phyloP scores from a whole-genome alignment of 2,888 invertebrate genomes.

The Cosmopolites sordidus region DNA sequence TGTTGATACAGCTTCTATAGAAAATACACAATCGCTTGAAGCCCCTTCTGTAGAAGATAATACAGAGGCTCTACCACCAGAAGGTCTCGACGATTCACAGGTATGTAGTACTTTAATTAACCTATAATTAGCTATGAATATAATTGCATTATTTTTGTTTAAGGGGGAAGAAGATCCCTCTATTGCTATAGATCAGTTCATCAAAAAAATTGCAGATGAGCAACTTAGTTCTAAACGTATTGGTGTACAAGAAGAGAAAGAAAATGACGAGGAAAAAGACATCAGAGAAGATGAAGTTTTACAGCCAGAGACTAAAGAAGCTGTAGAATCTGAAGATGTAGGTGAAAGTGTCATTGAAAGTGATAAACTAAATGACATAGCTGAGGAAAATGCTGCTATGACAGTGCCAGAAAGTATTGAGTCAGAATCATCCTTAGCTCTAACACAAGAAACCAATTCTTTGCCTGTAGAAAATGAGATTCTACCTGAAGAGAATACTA shows the following conservation, averaged over 20 bases:
- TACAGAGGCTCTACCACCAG: slow-evolving; percentile 4
- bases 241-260: slow-evolving; percentile 15
- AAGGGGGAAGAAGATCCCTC: slow-evolving; percentile 26
- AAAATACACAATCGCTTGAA: slow-evolving; percentile 6
- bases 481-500: no score
- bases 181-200: slow-evolving; percentile 27
- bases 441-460: no score
- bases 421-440: no score
- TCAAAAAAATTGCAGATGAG: slow-evolving; percentile 28
- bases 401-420: no score
- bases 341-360: no score
- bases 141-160: not conserved
- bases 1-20: slow-evolving; percentile 8
- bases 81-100: slow-evolving; percentile 16
- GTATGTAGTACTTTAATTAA: slow-evolving; percentile 1
- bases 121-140: not conserved
- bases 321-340: no score
- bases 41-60: slow-evolving; percentile 2
- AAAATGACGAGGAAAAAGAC: not conserved
- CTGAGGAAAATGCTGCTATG: slow-evolving; percentile 1
- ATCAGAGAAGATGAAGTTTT: no score
- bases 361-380: not conserved
- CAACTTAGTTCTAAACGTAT: slow-evolving; percentile 27
- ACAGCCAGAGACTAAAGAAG: no score
- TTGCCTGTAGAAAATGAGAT: no score